phyloP scores from a whole-genome alignment of 1,140 invertebrate species.

The Drosophila sechellia region DNA sequence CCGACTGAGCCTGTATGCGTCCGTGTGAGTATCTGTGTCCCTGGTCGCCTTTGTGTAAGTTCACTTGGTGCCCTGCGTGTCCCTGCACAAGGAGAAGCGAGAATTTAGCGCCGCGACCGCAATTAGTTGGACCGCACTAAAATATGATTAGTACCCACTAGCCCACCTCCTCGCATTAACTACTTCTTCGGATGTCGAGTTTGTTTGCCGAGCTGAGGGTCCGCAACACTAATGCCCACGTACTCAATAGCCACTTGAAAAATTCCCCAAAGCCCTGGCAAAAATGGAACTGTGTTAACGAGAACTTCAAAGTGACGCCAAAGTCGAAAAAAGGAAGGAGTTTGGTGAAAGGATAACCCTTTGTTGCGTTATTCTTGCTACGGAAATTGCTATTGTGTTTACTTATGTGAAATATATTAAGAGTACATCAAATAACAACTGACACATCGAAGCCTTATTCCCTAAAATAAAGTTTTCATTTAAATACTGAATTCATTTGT shows the following conservation, averaged over 20 bases:
- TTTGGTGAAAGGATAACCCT: no score
- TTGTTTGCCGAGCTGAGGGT: constrained; percentile 4
- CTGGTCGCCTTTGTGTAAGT: neutral
- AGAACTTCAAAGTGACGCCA: constrained; percentile 33
- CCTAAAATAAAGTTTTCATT: no score
- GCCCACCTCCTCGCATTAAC: neutral
- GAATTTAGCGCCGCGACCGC: constrained; percentile 33
- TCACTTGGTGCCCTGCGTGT: constrained; percentile 12
- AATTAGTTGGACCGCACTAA: constrained; percentile 74
- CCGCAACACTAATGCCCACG: constrained; percentile 1
- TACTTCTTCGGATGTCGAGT: neutral
- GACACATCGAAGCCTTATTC: no score
- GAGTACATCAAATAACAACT: no score
- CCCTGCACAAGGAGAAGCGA: constrained; percentile 32
- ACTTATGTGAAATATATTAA: no score
- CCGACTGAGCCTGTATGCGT: neutral
- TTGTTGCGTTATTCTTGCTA: no score
- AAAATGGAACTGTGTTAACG: constrained; percentile 56
- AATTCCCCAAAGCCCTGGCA: constrained; percentile 20
- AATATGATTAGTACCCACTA: constrained; percentile 68
- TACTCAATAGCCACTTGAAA: constrained; percentile 10
- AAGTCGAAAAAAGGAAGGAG: neutral
- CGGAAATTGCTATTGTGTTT: no score
- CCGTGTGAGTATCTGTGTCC: constrained; percentile 15
- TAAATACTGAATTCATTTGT: neutral